These are phyloP conservation scores for Lasiurus borealis DNA, from an alignment of 2,113 vertebrate genomes.

Conservation along the genomic window DNA sequence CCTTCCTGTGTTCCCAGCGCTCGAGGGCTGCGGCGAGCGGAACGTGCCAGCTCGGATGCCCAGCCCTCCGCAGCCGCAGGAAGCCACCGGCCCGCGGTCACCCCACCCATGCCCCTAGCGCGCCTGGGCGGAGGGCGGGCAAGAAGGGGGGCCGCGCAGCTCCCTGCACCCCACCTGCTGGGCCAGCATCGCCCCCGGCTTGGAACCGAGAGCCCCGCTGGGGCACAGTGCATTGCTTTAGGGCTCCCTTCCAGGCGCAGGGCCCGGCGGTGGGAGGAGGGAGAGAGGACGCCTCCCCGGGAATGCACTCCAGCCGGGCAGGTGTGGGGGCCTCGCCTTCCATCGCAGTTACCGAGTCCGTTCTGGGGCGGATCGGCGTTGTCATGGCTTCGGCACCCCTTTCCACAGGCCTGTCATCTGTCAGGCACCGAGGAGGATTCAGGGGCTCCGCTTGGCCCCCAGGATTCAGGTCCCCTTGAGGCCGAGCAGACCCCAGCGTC, in stretches of 20 bases:
- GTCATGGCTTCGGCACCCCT: not conserved
- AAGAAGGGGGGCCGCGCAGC: not conserved
- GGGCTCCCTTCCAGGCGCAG: not conserved
- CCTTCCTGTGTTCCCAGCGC: constrained; percentile 78
- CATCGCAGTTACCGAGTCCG: not conserved
- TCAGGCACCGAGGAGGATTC: not conserved
- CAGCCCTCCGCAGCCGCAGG: constrained; percentile 68
- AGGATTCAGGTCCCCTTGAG: accelerated
- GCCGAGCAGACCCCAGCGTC: accelerated
- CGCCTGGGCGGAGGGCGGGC: not conserved
- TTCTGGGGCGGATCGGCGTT: not conserved
- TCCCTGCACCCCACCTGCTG: not conserved
- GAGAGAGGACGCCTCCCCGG: not conserved
- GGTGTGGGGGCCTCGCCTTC: not conserved
- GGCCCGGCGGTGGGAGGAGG: no score
- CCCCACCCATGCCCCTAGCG: constrained; percentile 40
- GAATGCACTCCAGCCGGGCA: not conserved
- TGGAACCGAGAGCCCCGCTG: not conserved
- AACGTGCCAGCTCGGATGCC: constrained; percentile 58
- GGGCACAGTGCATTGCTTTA: not conserved
- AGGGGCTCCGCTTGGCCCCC: not conserved
- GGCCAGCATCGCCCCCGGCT: not conserved
- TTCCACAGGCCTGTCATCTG: not conserved
- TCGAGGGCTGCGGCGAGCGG: constrained; percentile 55
- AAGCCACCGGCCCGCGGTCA: constrained; percentile 42